Evolutionary conservation across 2,113 vertebrate species (phyloP), one percentile per base, ranked within the genome.

Genomic region (Carollia perspicillata): DNA sequence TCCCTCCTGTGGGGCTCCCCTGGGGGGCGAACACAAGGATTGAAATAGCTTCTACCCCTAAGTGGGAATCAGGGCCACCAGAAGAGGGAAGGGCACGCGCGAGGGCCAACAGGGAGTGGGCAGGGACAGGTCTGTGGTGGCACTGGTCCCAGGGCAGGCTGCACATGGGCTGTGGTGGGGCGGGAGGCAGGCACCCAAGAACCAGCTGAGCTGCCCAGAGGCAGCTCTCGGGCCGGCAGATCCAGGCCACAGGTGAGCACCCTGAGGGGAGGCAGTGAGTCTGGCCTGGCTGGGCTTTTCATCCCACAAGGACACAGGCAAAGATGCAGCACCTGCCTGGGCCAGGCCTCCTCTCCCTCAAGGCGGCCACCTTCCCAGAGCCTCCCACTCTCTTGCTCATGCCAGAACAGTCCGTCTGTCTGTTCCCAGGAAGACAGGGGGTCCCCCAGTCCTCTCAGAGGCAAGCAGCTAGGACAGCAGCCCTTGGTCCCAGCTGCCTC

Each of bases 91-190:
- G 71, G n/a, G 42, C 26, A 3, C 1, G 23, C 5, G 20, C 0
- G 1, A 42, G 42, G 81, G n/a, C 49, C 80, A 35, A 2, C 6
- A 49, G 35, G 44, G 28, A n/a, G 30, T 55, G 30, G 2, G 18
- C 80, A 72, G 17, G 42, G 42, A 11, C 6, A 33, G 68, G 22
- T 11, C 37, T 51, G 47, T 14, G 13, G 23, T 1, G 12, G 5
- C 47, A 18, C 77, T 78, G 89, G 37, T 23, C n/a, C 60, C 11
- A 47, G 23, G 16, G 37, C n/a, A 22, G 33, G 20, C 44, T 3
- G 26, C 23, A 1, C 2, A 0, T 0, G n/a, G 69, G 14, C 23
- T 4, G 30, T 35, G 33, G 23, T 1, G 5, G 47, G 0, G 35
- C 4, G 12, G 94, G 42, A 26, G 44, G 53, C 0, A 0, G 53